Conservation (phyloP, 2,113 vertebrate species). For the human region DNA sequence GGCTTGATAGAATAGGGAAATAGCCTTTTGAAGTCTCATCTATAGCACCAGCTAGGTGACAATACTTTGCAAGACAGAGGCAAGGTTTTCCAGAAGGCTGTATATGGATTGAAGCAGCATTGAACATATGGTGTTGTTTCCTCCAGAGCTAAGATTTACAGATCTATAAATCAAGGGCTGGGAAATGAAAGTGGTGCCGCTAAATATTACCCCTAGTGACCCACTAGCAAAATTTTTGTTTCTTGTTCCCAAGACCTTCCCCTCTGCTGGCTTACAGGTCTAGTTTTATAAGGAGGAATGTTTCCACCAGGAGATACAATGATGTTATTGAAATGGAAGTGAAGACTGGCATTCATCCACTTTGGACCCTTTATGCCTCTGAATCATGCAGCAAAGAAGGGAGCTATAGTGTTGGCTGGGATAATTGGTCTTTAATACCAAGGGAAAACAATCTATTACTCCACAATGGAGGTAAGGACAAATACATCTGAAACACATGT, state of each 20-base stretch:
- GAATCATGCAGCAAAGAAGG: background rate
- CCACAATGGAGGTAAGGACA: background rate
- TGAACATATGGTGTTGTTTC: background rate
- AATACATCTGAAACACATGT: background rate
- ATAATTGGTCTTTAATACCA: background rate
- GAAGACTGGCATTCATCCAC: background rate
- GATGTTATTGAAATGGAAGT: background rate
- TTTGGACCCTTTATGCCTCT: background rate
- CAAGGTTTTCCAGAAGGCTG: background rate
- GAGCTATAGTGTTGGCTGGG: background rate
- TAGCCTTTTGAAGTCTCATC: too few species aligned
- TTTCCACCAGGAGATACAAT: background rate
- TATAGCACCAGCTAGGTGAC: too few species aligned
- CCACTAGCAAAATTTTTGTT: background rate
- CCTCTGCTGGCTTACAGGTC: background rate
- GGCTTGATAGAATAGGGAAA: too few species aligned
- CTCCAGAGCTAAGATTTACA: background rate
- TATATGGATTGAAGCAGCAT: background rate
- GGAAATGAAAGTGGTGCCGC: background rate
- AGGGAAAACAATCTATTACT: background rate
- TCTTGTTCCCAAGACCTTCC: background rate
- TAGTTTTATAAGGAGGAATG: background rate
- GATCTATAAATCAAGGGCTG: background rate
- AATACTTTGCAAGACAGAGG: too few species aligned
- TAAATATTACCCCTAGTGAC: background rate